Evolutionary conservation across 2,113 vertebrate genomes (phyloP).

Genomic region (Burhinus oedicnemus): DNA sequence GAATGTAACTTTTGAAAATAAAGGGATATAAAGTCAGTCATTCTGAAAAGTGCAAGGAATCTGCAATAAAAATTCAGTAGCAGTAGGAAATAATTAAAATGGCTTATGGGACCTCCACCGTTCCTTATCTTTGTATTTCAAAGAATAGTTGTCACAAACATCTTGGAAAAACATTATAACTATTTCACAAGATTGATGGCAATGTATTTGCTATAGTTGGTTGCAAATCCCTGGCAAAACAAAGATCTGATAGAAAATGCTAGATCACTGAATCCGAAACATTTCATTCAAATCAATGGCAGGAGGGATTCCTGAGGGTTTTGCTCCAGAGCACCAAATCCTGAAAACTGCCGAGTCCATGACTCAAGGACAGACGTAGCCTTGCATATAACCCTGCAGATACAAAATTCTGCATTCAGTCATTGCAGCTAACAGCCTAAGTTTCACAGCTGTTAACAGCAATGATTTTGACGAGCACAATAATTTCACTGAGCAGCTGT

Average conservation of each 20-base stretch:
- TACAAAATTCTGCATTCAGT: neutral
- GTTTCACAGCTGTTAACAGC: neutral
- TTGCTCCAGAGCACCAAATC: neutral
- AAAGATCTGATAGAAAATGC: neutral
- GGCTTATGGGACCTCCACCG: neutral
- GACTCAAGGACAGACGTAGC: neutral
- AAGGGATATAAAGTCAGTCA: neutral
- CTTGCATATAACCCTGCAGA: neutral
- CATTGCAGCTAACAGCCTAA: neutral
- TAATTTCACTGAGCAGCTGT: neutral
- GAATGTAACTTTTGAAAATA: neutral
- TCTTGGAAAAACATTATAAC: neutral
- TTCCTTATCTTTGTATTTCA: neutral
- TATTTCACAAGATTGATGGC: neutral
- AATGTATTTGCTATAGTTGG: neutral
- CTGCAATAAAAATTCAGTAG: neutral
- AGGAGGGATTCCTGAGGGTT: neutral
- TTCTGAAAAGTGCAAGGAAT: neutral
- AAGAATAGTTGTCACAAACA: neutral
- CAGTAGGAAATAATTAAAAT: neutral
- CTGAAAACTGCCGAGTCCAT: neutral
- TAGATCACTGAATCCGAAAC: neutral
- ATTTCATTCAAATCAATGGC: neutral
- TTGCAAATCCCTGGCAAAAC: neutral
- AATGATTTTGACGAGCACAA: neutral